A percentile compares a stretch with the other conserved stretches of the same genome.
Evolutionary conservation across 2,113 vertebrate species (phyloP).

Genomic region (Bujurquina vittata): DNA sequence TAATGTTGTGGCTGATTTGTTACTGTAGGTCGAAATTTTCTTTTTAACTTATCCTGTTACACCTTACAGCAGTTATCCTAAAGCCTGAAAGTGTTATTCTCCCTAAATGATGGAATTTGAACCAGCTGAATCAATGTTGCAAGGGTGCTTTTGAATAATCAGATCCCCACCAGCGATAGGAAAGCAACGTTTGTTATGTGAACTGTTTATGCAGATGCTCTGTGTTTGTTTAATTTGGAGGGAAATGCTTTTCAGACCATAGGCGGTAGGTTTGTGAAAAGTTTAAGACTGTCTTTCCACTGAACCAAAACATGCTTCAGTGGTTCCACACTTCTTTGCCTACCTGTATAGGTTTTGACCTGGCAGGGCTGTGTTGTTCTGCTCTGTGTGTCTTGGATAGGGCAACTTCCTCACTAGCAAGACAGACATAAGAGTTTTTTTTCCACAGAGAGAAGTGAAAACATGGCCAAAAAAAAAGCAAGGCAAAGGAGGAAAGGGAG

Average conservation of each 20-base stretch:
- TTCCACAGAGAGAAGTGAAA: slow-evolving; percentile 32
- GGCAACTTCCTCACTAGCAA: slow-evolving; percentile 56
- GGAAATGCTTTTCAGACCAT: neutral
- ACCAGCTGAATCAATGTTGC: slow-evolving; percentile 6
- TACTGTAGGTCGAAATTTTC: slow-evolving; percentile 1
- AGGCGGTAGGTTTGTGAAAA: neutral
- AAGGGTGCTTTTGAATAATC: neutral
- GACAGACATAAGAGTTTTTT: slow-evolving; percentile 34
- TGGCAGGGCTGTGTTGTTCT: slow-evolving; percentile 25
- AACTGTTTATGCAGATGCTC: neutral
- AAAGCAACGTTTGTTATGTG: neutral
- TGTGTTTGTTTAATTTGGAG: slow-evolving; percentile 5
- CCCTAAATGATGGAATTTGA: neutral
- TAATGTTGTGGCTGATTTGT: neutral
- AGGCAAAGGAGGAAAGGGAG: neutral
- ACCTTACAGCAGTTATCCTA: neutral
- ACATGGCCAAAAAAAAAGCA: neutral
- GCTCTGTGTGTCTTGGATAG: slow-evolving; percentile 64
- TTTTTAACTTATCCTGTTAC: neutral
- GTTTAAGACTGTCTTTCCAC: neutral
- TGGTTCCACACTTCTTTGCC: neutral
- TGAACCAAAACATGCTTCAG: neutral
- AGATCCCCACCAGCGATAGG: neutral
- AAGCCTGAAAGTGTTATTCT: neutral
- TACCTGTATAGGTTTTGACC: slow-evolving; percentile 24